Evolutionary conservation across 1,140 invertebrate species (phyloP).

Genomic region (Zophobas morio): DNA sequence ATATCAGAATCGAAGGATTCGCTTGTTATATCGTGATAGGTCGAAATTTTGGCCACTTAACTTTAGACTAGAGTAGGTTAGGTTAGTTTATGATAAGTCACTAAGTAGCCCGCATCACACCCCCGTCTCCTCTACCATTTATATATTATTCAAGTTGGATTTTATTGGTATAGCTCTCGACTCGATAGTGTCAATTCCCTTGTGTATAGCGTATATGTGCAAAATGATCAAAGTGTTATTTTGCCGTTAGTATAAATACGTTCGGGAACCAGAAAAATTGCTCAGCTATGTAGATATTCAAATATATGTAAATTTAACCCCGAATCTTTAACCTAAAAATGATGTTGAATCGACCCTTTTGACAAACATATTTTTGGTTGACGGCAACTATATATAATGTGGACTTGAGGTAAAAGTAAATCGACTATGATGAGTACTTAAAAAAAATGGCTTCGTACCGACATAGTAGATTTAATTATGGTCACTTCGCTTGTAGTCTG

Average conservation of each 20-base stretch:
- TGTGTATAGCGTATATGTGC: slow-evolving; percentile 57
- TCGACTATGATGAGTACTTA: slow-evolving; percentile 3
- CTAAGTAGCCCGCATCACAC: slow-evolving; percentile 60
- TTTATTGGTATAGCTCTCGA: slow-evolving; percentile 64
- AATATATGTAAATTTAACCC: slow-evolving; percentile 29
- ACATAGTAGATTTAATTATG: too few relatives aligned
- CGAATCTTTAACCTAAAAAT: slow-evolving; percentile 21
- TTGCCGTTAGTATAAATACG: slow-evolving; percentile 63
- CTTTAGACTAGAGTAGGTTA: slow-evolving; percentile 21
- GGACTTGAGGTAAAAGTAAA: not conserved
- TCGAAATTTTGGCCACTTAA: slow-evolving; percentile 52
- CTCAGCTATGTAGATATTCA: slow-evolving; percentile 61
- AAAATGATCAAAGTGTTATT: slow-evolving; percentile 56
- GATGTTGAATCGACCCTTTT: not conserved
- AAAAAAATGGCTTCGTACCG: too few relatives aligned
- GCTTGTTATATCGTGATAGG: slow-evolving; percentile 62
- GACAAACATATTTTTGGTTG: not conserved
- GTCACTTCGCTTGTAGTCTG: not conserved
- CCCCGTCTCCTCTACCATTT: slow-evolving; percentile 56
- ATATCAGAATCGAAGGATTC: slow-evolving; percentile 67
- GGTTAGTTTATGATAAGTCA: slow-evolving; percentile 48
- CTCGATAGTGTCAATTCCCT: slow-evolving; percentile 61
- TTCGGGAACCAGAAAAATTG: slow-evolving; percentile 63
- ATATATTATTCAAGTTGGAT: slow-evolving; percentile 62
- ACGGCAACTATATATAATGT: slow-evolving; percentile 4